Base-by-base conservation (phyloP, 2,797 vertebrate species). In the Caiman crocodilus region DNA sequence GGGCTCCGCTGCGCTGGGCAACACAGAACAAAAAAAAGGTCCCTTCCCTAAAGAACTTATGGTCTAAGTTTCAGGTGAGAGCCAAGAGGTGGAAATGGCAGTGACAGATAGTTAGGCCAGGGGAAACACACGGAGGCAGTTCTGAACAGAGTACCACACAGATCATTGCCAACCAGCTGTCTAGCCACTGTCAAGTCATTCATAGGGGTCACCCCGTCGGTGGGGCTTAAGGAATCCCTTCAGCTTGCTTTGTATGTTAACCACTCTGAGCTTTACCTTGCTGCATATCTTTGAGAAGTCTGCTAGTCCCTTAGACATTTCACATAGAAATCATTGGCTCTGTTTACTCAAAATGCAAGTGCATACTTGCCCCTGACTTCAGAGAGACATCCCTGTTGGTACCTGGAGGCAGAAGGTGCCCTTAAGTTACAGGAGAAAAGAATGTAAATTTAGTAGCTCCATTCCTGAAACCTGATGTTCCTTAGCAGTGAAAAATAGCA, bases 401-500 rank as follows among this genome's bases (percentile, higher is more conserved):
- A 25, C 89, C 89, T 94, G 71, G 5, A 87, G 73, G 82, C 92
- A 92, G 88, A 94, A 93, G 88, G 74, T 90, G 91, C 74, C 91
- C 88, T 90, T 90, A 83, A 86, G 64, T 87, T 94, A 87, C 84
- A 95, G 90, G 94, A 86, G 93, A 93, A 87, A 93, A 87, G 82
- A 95, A 90, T 79, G 80, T 90, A 95, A 89, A 92, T 92, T 92
- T n/a, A 91, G 93, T 94, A 94, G 85, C 87, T 78, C 13, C 87
- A 89, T 86, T 92, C 83, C 91, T 89, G 94, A 88, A 94, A 96
- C 91, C 93, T 84, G 97, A 96, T 96, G 94, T 96, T 97, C 94
- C 93, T 97, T 95, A 96, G 92, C 96, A 89, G 96, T 97, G 95
- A 91, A 92, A 87, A 97, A 91, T 96, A 97, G 92, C 81, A 56